These are phyloP conservation scores for Danaus chrysippus DNA, from an alignment of 2,888 invertebrate species.

Conservation along the genomic window DNA sequence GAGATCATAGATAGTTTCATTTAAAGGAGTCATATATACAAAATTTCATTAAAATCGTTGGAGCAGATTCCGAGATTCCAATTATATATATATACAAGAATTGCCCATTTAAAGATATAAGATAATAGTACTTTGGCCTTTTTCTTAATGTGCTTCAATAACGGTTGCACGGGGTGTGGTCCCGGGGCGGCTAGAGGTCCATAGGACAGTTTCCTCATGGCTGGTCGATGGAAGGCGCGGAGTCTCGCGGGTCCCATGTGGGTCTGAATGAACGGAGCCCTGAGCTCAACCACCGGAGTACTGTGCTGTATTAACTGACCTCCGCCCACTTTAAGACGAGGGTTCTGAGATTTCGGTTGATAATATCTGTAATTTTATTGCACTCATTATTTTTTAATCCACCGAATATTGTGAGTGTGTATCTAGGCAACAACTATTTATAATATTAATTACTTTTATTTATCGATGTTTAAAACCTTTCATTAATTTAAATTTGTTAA, in stretches of 20 bases:
- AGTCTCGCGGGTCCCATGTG: constrained; percentile 87
- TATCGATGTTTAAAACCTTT: too few species aligned
- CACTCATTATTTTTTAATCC: not conserved
- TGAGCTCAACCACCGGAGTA: constrained; percentile 96
- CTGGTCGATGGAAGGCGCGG: constrained; percentile 95
- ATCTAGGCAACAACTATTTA: too few species aligned
- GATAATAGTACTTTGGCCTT: constrained; percentile 89
- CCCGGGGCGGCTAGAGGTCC: constrained; percentile 86
- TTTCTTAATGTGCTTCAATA: constrained; percentile 94
- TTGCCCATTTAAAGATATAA: too few species aligned
- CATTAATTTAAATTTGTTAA: too few species aligned
- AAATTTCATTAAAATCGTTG: too few species aligned
- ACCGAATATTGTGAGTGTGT: not conserved
- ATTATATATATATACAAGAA: too few species aligned
- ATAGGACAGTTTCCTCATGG: constrained; percentile 91
- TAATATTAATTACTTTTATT: too few species aligned
- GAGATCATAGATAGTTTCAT: too few species aligned
- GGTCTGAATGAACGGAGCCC: constrained; percentile 97
- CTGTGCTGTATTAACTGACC: constrained; percentile 97
- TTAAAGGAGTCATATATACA: too few species aligned
- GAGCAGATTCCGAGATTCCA: too few species aligned
- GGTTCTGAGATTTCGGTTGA: constrained; percentile 91
- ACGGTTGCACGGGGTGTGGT: constrained; percentile 89
- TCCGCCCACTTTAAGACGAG: constrained; percentile 91
- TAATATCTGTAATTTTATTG: constrained; percentile 84